Evolutionary conservation across 2,113 vertebrate genomes (phyloP).

Genomic region (Ceyx margarethae): DNA sequence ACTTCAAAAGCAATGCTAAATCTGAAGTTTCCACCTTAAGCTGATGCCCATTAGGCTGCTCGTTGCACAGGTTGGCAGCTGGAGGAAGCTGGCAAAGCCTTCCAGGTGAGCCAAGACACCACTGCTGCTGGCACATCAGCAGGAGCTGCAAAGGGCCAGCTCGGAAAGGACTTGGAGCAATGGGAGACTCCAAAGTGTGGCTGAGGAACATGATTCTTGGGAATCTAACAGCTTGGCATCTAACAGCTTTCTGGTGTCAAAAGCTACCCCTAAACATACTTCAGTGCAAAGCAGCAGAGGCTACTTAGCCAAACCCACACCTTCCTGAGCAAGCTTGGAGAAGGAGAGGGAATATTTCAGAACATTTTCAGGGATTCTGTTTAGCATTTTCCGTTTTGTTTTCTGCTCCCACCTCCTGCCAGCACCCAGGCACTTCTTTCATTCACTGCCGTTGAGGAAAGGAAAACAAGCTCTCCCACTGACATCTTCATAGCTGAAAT

Average conservation of each 20-base stretch:
- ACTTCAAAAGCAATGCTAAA: neutral
- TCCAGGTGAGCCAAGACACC: neutral
- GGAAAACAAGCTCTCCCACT: conserved; percentile 7
- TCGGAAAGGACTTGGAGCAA: neutral
- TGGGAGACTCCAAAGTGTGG: neutral
- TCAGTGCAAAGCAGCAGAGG: neutral
- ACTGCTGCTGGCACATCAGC: neutral
- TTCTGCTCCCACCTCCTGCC: neutral
- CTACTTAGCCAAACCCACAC: neutral
- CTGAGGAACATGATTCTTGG: neutral
- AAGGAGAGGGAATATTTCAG: neutral
- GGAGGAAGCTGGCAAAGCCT: neutral
- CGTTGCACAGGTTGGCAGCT: rapidly evolving
- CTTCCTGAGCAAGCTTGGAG: neutral
- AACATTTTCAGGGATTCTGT: neutral
- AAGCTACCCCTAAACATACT: neutral
- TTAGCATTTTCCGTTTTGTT: neutral
- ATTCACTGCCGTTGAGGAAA: neutral
- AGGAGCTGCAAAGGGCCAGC: neutral
- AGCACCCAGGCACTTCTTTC: neutral
- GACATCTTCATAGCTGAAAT: conserved; percentile 7
- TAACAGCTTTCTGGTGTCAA: neutral
- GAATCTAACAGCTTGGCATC: neutral
- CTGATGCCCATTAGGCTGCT: neutral
- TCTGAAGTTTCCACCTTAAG: neutral